Conservation (phyloP, 1,140 invertebrate genomes). For the Nasonia vitripennis region DNA sequence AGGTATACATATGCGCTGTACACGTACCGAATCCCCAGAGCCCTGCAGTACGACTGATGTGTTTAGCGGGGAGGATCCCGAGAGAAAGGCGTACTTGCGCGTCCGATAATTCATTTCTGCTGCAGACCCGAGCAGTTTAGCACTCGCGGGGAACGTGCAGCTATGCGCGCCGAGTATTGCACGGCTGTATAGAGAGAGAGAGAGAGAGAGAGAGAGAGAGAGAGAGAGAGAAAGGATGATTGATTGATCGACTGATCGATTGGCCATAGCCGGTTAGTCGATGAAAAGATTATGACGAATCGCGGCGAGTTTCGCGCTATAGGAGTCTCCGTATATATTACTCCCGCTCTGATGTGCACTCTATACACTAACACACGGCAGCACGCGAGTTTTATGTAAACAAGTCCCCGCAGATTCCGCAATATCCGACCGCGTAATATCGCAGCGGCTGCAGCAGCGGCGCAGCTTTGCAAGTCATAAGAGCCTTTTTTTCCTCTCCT, state of each 20-base stretch:
- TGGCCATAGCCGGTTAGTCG: background rate
- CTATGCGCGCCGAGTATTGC: background rate
- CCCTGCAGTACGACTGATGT: background rate
- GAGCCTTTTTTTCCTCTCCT: background rate
- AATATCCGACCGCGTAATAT: constrained; percentile 47
- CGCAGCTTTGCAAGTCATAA: constrained; percentile 43
- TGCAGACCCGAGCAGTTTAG: background rate
- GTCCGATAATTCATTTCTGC: constrained; percentile 17
- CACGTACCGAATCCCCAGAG: background rate
- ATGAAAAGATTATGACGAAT: too few species aligned
- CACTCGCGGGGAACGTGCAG: background rate
- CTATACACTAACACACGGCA: background rate
- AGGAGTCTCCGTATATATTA: background rate
- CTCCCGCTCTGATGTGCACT: background rate
- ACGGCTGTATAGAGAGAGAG: background rate
- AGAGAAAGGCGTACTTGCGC: too few species aligned
- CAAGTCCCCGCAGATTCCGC: constrained; percentile 30
- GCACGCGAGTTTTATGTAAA: constrained; percentile 34
- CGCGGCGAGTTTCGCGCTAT: too few species aligned
- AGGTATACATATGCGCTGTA: too few species aligned
- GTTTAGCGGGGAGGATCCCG: background rate
- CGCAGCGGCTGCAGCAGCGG: constrained; percentile 19
- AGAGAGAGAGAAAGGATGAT: background rate
- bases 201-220: background rate
- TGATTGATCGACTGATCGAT: background rate